These are phyloP conservation scores for Isaurus tuberculatus DNA, from an alignment of 92 coral and sea anemone genomes.

Conservation along the genomic window DNA sequence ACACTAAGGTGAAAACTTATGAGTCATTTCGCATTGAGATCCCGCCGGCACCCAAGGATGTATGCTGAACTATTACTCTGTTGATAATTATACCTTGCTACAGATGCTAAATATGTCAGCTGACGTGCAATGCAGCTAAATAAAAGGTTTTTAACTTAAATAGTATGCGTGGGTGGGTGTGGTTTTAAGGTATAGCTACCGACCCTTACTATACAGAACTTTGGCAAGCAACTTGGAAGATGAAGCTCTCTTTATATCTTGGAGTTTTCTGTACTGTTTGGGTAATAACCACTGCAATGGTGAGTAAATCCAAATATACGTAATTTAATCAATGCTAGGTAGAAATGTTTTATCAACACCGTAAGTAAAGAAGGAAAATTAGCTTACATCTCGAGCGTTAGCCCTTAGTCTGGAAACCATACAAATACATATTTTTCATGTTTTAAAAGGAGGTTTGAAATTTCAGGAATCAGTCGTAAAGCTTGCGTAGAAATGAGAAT, in stretches of 20 bases:
- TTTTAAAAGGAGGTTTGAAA: no score
- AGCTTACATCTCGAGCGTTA: no score
- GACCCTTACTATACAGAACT: background rate
- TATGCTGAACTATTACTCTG: background rate
- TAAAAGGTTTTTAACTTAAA: background rate
- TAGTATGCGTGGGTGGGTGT: background rate
- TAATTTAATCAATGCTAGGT: no score
- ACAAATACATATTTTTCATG: no score
- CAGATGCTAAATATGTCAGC: background rate
- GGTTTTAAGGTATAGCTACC: background rate
- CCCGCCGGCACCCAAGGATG: background rate
- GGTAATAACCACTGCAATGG: background rate
- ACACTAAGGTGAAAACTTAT: background rate
- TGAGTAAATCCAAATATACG: background rate
- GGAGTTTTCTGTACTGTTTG: background rate
- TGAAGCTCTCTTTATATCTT: background rate
- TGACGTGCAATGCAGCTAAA: background rate
- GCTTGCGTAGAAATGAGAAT: no score
- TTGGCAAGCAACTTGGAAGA: background rate
- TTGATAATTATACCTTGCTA: background rate
- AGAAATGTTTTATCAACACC: no score
- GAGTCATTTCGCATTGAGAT: background rate
- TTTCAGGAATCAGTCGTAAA: no score
- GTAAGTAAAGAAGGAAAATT: no score
- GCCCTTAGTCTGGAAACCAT: no score